These are phyloP conservation scores for Hoplostethus atlanticus DNA, from an alignment of 2,797 vertebrate species.

Conservation along the genomic window DNA sequence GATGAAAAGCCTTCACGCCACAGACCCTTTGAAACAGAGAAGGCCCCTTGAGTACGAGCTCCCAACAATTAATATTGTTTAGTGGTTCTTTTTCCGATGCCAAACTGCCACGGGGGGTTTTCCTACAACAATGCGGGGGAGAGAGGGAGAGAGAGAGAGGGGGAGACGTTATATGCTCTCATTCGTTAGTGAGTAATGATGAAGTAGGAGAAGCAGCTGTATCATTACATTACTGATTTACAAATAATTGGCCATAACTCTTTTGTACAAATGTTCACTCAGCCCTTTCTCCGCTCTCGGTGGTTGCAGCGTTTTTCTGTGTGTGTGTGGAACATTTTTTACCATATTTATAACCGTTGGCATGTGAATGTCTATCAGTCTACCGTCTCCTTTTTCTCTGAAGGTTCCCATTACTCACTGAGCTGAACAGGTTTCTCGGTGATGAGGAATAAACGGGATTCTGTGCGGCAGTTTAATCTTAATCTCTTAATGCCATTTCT, in stretches of 20 bases:
- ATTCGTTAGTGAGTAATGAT: slow-evolving; percentile 42
- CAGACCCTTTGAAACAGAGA: slow-evolving; percentile 57
- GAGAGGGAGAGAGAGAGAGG: neutral
- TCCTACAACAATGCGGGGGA: slow-evolving; percentile 26
- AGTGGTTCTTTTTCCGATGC: slow-evolving; percentile 43
- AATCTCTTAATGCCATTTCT: neutral
- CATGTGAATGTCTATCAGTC: slow-evolving; percentile 8
- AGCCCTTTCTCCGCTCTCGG: slow-evolving; percentile 19
- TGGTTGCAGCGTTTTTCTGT: neutral
- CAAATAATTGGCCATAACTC: slow-evolving; percentile 14
- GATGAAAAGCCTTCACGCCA: slow-evolving; percentile 27
- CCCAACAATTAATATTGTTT: slow-evolving; percentile 72
- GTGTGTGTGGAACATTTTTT: slow-evolving; percentile 17
- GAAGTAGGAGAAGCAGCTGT: slow-evolving; percentile 38
- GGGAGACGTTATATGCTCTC: slow-evolving; percentile 19
- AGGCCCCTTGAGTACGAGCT: slow-evolving; percentile 30
- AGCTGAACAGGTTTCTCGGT: neutral
- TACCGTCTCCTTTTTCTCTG: neutral
- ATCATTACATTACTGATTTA: slow-evolving; percentile 26
- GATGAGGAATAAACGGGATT: no score
- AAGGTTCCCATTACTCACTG: neutral
- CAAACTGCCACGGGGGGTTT: slow-evolving; percentile 54
- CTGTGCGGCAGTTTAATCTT: neutral
- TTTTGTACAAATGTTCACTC: slow-evolving; percentile 16
- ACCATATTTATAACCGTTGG: slow-evolving; percentile 6